Evolutionary conservation across 2,113 vertebrate species (phyloP).

Genomic region (Passer domesticus): DNA sequence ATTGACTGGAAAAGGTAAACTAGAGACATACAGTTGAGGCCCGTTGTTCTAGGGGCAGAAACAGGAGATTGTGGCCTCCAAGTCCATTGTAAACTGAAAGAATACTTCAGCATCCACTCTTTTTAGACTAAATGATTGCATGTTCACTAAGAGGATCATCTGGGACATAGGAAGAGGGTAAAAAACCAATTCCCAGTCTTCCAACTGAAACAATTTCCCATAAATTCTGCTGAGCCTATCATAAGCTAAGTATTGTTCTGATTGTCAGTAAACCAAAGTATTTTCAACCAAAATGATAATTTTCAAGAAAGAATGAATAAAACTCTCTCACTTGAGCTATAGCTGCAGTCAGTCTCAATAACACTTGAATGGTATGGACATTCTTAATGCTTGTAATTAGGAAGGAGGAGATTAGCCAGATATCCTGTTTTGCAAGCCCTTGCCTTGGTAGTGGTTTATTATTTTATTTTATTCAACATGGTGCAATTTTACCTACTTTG

Average conservation of each 20-base stretch:
- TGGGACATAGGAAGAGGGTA: not conserved
- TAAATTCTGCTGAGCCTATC: not conserved
- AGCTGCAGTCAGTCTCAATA: not conserved
- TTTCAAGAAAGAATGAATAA: not conserved
- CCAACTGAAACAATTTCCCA: not conserved
- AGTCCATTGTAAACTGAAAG: not conserved
- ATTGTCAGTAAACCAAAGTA: not conserved
- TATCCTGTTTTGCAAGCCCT: not conserved
- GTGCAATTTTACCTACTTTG: not conserved
- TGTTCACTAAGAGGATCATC: not conserved
- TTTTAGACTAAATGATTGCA: not conserved
- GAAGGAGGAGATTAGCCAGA: not conserved
- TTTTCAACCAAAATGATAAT: not conserved
- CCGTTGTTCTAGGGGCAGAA: not conserved
- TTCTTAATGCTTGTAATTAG: not conserved
- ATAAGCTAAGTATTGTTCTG: not conserved
- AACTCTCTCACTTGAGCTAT: not conserved
- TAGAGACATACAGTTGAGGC: not conserved
- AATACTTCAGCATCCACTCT: rapidly evolving
- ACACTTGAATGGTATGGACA: not conserved
- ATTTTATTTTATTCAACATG: not conserved
- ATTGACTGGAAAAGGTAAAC: not conserved
- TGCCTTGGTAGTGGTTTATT: not conserved
- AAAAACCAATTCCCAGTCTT: not conserved
- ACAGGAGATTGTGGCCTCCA: not conserved